Conservation (phyloP, 2,888 invertebrate genomes). For the Napeogenes inachia region DNA sequence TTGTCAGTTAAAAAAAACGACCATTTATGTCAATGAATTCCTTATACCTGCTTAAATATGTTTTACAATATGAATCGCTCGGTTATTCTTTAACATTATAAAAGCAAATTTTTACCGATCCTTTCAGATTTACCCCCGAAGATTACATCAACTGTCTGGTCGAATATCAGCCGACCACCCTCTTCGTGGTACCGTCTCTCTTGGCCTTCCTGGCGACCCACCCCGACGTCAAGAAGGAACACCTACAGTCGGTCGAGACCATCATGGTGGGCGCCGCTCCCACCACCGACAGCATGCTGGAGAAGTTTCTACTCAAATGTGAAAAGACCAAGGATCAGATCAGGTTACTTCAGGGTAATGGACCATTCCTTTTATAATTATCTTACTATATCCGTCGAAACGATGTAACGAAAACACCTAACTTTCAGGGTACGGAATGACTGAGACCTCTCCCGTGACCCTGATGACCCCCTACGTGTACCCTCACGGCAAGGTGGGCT, state of each 20-base stretch:
- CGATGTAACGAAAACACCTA: too few species aligned
- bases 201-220: constrained; percentile 85
- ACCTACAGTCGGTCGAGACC: constrained; percentile 79
- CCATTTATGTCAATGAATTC: too few species aligned
- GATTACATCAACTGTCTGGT: constrained; percentile 81
- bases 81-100: too few species aligned
- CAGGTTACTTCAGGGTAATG: constrained; percentile 63
- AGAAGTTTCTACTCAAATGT: constrained; percentile 79
- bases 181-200: constrained; percentile 87
- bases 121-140: constrained; percentile 81
- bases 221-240: constrained; percentile 81
- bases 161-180: constrained; percentile 77
- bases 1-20: too few species aligned
- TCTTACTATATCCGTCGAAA: too few species aligned
- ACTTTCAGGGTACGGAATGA: constrained; percentile 81
- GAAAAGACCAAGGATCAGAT: constrained; percentile 71
- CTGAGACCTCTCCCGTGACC: constrained; percentile 82
- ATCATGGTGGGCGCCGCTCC: constrained; percentile 87
- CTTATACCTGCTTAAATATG: too few species aligned
- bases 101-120: not conserved
- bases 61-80: too few species aligned
- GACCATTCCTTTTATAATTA: too few species aligned
- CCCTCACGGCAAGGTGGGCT: constrained; percentile 80
- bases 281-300: constrained; percentile 79
- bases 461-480: constrained; percentile 77